These are phyloP conservation scores for Hyles euphorbiae DNA, from an alignment of 1,140 invertebrate species.

Conservation along the genomic window DNA sequence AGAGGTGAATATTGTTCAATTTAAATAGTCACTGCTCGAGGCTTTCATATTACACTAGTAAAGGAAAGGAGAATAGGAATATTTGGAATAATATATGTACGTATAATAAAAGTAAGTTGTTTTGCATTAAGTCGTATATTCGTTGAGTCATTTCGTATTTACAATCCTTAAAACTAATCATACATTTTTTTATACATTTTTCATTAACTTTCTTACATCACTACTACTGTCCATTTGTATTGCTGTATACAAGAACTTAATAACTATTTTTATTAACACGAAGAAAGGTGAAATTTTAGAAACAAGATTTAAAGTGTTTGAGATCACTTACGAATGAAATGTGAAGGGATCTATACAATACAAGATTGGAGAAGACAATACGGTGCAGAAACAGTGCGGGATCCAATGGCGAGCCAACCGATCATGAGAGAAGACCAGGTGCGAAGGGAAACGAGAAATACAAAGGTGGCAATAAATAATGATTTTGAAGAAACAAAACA, in stretches of 20 bases:
- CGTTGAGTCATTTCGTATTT: constrained; percentile 57
- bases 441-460: too few relatives aligned
- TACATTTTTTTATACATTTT: constrained; percentile 57
- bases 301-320: constrained; percentile 17
- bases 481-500: too few relatives aligned
- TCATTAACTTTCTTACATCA: constrained; percentile 30
- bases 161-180: constrained; percentile 59
- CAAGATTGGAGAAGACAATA: background rate
- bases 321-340: constrained; percentile 26
- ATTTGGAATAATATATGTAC: too few relatives aligned
- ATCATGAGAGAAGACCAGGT: too few relatives aligned
- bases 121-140: constrained; percentile 61
- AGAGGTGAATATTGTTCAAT: too few relatives aligned
- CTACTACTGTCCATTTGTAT: constrained; percentile 67
- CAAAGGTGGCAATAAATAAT: too few relatives aligned
- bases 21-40: too few relatives aligned
- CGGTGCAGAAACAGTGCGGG: too few relatives aligned
- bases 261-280: constrained; percentile 25
- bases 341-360: background rate
- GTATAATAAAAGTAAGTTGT: constrained; percentile 18
- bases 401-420: too few relatives aligned
- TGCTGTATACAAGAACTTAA: constrained; percentile 41
- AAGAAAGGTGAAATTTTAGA: constrained; percentile 20
- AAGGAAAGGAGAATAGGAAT: too few relatives aligned
- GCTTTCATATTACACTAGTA: too few relatives aligned